phyloP scores from a whole-genome alignment of 2,113 vertebrate genomes.

The Campylomormyrus numenius region DNA sequence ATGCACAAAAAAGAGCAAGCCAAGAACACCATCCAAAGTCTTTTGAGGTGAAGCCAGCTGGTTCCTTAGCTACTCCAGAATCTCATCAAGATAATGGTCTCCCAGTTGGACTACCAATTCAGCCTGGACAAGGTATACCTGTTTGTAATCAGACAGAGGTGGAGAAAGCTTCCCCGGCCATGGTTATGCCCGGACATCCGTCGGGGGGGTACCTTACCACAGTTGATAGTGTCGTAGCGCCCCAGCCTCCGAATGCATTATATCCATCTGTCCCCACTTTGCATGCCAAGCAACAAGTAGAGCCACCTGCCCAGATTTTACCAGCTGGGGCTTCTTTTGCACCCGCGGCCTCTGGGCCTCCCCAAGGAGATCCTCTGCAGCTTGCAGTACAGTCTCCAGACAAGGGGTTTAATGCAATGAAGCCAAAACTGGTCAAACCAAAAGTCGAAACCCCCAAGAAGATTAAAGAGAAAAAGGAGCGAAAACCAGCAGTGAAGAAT shows the following conservation, averaged over 20 bases:
- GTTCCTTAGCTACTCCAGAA: background rate
- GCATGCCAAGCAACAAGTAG: constrained; percentile 8
- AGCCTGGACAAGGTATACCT: constrained; percentile 25
- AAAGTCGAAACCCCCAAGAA: constrained; percentile 51
- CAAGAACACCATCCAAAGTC: constrained; percentile 7
- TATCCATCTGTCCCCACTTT: constrained; percentile 5
- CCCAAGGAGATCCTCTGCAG: constrained; percentile 11
- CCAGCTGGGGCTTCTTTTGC: background rate
- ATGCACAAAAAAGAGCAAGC: constrained; percentile 16
- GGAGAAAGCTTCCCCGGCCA: background rate
- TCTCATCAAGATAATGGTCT: constrained; percentile 18
- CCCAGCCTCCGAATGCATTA: constrained; percentile 25
- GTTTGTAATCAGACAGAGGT: background rate
- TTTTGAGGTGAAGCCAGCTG: constrained; percentile 13
- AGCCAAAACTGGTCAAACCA: constrained; percentile 26
- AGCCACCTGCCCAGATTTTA: constrained; percentile 3
- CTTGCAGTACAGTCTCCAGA: constrained; percentile 4
- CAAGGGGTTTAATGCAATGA: constrained; percentile 30
- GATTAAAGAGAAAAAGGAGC: constrained; percentile 72
- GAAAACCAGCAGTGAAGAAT: constrained; percentile 59
- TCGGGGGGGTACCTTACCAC: constrained; percentile 8
- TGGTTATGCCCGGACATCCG: background rate
- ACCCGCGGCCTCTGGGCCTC: constrained; percentile 2
- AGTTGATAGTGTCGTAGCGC: background rate
- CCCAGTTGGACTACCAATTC: constrained; percentile 23